phyloP scores from a whole-genome alignment of 2,797 vertebrate species.

The Rhyacichthys aspro region DNA sequence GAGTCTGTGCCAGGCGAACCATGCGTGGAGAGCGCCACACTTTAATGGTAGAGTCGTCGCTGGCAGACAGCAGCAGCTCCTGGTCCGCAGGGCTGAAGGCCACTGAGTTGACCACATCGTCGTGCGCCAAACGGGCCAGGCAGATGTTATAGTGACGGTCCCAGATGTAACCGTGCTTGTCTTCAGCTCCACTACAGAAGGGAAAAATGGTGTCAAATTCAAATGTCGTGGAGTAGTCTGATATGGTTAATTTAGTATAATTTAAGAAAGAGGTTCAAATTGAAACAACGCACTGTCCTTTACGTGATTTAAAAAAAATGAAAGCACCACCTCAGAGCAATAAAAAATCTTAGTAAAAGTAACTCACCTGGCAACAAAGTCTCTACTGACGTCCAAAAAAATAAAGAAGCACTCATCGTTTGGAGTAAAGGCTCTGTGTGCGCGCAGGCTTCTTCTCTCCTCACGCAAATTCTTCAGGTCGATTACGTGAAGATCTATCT shows the following conservation, averaged over 20 bases:
- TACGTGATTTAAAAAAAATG: neutral
- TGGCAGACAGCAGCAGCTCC: constrained; percentile 94
- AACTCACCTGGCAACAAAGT: constrained; percentile 94
- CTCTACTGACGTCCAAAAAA: constrained; percentile 95
- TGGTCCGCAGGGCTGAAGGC: constrained; percentile 95
- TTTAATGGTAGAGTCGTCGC: constrained; percentile 92
- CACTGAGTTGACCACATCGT: constrained; percentile 96
- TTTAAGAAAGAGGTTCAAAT: too few species aligned
- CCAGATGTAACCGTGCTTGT: constrained; percentile 98
- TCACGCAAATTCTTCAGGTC: constrained; percentile 94
- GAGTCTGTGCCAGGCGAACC: constrained; percentile 74
- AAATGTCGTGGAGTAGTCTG: too few species aligned
- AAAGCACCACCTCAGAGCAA: neutral
- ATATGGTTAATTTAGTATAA: too few species aligned
- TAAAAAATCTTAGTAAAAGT: neutral
- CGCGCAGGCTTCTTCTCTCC: constrained; percentile 88
- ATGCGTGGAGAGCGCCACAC: constrained; percentile 93
- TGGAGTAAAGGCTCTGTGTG: constrained; percentile 94
- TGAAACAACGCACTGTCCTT: neutral
- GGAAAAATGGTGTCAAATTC: neutral
- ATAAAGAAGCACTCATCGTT: constrained; percentile 98
- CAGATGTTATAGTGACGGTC: constrained; percentile 98
- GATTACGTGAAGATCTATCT: constrained; percentile 94
- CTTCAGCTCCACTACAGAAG: constrained; percentile 87
- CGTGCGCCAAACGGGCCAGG: constrained; percentile 90